Base-by-base conservation (phyloP, 2,888 invertebrate species). In the Laspeyria flexula region DNA sequence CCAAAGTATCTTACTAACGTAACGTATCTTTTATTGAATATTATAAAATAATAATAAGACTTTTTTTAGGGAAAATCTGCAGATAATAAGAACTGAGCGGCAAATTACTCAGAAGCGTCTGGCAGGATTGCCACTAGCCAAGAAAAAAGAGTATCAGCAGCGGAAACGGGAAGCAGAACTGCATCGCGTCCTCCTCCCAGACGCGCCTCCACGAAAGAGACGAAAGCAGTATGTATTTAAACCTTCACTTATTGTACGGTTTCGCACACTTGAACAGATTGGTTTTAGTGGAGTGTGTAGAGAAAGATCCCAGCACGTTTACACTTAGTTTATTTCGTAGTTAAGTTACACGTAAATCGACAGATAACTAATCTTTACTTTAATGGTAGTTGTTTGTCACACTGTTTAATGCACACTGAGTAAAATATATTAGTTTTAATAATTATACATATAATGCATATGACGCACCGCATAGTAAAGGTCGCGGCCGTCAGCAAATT, bases 151-250 rank as follows among this genome's bases (percentile, higher is more conserved):
- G 5, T n/a, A 12, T 1, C 5, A 12, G 35, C 10, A 5, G 7
- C 35, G 12, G 11, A 43, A 47, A 30, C 37, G 43, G 27, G n/a
- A 1, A 21, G 40, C 40, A 16, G 38, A 52, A 37, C 34, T 52
- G 7, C 38, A 46, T 12, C 46, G 52, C 27, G 46, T 46, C 27
- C 46, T 46, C 3, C 43, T 47, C 15, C 43, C 53, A 10, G 53
- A 47, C 38, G 53, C 53, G 34, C 53, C 53, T 33, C 53, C 53
- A 23, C 35, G 53, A 29, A 53, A 47, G 35, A 33, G 43, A 40
- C 43, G 29, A 35, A 30, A 30, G 34, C 33, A 23, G 46, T 42
- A 37, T 33, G 23, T 39, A 39, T 23, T 39, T 10, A 34, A 27
- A 27, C 7, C 10, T 10, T 33, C 10, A 37, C 23, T 5, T 23